A percentile compares a stretch with the other conserved stretches of the same genome.
phyloP scores from a whole-genome alignment of 2,888 invertebrate genomes.

The Mesoligia furuncula region DNA sequence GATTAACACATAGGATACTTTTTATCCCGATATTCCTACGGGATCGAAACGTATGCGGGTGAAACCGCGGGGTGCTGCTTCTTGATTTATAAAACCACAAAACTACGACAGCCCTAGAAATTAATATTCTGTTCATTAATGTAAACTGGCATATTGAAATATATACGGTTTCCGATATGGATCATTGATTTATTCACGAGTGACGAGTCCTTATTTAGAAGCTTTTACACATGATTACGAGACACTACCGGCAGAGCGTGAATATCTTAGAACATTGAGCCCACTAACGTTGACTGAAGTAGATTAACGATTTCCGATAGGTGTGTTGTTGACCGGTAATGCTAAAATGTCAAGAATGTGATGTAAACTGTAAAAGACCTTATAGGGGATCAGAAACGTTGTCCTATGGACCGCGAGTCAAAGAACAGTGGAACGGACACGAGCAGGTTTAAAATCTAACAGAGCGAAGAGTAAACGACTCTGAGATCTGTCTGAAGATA shows the following conservation, averaged over 20 bases:
- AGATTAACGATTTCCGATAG: slow-evolving; percentile 28
- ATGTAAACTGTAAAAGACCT: neutral
- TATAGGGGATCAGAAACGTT: neutral
- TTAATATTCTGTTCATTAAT: slow-evolving; percentile 32
- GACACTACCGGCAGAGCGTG: slow-evolving; percentile 6
- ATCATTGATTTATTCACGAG: slow-evolving; percentile 31
- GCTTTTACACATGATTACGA: slow-evolving; percentile 22
- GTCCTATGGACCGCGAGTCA: neutral
- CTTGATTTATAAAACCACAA: slow-evolving; percentile 3
- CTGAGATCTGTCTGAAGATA: neutral
- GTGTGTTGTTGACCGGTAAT: slow-evolving; percentile 4
- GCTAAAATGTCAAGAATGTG: slow-evolving; percentile 14
- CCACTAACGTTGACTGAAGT: neutral
- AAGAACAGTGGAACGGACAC: neutral
- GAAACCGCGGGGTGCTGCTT: no score
- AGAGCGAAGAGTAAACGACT: neutral
- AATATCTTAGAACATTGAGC: slow-evolving; percentile 25
- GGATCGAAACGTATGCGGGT: no score
- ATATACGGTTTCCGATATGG: slow-evolving; percentile 21
- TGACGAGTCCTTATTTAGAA: slow-evolving; percentile 28
- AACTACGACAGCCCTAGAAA: neutral
- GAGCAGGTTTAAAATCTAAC: neutral
- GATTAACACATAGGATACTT: no score
- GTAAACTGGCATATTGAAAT: slow-evolving; percentile 32
- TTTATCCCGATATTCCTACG: no score